Percentiles rank a stretch among this genome's conserved stretches.
phyloP scores from a whole-genome alignment of 2,113 vertebrate species.

The Alethe castanea region DNA sequence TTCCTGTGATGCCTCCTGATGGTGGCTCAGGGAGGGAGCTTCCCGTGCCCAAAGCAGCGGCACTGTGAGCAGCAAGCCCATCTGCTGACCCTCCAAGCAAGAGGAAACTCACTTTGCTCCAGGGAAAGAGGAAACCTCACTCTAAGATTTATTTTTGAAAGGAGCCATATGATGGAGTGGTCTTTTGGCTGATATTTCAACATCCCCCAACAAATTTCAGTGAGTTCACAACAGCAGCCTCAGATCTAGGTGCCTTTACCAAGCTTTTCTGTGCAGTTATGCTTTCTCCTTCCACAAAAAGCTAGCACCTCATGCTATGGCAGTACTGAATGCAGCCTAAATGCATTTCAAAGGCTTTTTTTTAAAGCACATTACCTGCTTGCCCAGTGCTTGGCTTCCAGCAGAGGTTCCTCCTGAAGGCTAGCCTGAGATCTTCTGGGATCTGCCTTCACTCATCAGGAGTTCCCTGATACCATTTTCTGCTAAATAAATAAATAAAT shows the following conservation, averaged over 20 bases:
- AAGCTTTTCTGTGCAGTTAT: neutral
- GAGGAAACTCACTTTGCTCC: accelerated
- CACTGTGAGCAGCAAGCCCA: neutral
- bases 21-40: accelerated
- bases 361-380: neutral
- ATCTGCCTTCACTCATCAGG: neutral
- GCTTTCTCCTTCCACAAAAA: neutral
- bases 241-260: accelerated
- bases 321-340: neutral
- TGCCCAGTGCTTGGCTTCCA: neutral
- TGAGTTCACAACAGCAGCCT: neutral
- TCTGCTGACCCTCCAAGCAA: accelerated
- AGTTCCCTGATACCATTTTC: neutral
- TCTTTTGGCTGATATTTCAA: neutral
- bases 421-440: neutral
- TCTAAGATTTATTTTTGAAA: neutral
- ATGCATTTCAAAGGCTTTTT: neutral
- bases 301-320: accelerated
- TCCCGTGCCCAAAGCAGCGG: accelerated
- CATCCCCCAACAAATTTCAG: neutral
- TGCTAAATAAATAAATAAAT: no score
- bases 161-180: accelerated
- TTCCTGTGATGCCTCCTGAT: accelerated
- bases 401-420: neutral
- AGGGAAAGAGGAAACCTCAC: neutral